Percentiles rank a stretch among this genome's conserved stretches.
phyloP scores from a whole-genome alignment of 1,140 invertebrate species.

The Dendroctonus ponderosae region DNA sequence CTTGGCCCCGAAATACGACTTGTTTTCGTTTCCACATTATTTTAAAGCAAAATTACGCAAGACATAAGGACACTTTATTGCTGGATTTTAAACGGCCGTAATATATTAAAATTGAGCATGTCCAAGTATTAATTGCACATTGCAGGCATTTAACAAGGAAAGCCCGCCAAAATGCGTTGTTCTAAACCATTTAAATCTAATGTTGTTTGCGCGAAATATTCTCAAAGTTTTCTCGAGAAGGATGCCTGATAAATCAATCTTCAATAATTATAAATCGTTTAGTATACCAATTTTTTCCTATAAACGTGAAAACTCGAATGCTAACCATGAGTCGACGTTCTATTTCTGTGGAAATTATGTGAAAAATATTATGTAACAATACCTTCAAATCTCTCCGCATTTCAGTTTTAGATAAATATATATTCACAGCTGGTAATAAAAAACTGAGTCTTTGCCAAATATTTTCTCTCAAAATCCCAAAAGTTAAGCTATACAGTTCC shows the following conservation, averaged over 20 bases:
- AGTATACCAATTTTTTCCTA: not conserved
- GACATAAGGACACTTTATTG: slow-evolving; percentile 4
- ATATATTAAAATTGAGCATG: not conserved
- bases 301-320: not conserved
- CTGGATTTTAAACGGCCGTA: not conserved
- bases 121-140: too few relatives aligned
- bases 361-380: slow-evolving; percentile 34
- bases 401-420: slow-evolving; percentile 32
- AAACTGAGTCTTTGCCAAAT: slow-evolving; percentile 31
- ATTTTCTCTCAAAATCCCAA: slow-evolving; percentile 16
- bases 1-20: slow-evolving; percentile 27
- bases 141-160: not conserved
- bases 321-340: slow-evolving; percentile 12
- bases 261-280: too few relatives aligned
- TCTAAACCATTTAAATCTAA: too few relatives aligned
- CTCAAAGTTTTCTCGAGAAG: too few relatives aligned
- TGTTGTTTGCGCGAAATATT: too few relatives aligned
- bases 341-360: slow-evolving; percentile 28
- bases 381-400: slow-evolving; percentile 24
- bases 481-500: not conserved
- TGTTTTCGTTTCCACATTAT: slow-evolving; percentile 26
- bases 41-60: slow-evolving; percentile 26
- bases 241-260: too few relatives aligned
- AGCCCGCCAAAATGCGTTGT: not conserved
- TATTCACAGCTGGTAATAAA: slow-evolving; percentile 34